Conservation (phyloP, 2,888 invertebrate species). For the Leptinotarsa juncta region DNA sequence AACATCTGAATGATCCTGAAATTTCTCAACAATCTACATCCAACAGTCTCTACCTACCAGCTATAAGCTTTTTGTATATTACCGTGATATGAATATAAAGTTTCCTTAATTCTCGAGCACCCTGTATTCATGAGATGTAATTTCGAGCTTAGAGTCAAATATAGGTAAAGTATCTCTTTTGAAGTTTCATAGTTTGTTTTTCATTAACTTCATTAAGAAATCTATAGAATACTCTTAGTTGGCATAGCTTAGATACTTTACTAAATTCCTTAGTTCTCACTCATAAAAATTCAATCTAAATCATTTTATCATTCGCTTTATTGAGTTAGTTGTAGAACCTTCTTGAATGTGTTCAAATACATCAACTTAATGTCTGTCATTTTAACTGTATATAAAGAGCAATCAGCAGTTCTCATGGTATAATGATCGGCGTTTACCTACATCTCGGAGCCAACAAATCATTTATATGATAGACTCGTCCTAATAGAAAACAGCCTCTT, state of each 20-base stretch:
- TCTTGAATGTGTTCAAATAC: conserved; percentile 5
- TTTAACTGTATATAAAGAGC: conserved; percentile 37
- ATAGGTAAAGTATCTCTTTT: too few relatives aligned
- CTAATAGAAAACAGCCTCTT: conserved; percentile 52
- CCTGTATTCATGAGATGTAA: too few relatives aligned
- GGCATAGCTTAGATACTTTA: neutral
- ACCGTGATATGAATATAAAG: too few relatives aligned
- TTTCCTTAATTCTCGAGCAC: too few relatives aligned
- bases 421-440: conserved; percentile 57
- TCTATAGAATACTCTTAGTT: too few relatives aligned
- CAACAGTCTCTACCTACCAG: too few relatives aligned
- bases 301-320: conserved; percentile 19
- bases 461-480: conserved; percentile 51
- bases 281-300: neutral
- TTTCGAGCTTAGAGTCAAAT: too few relatives aligned
- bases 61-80: too few relatives aligned
- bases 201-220: too few relatives aligned
- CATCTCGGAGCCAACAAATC: conserved; percentile 56
- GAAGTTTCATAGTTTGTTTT: too few relatives aligned
- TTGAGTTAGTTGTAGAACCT: conserved; percentile 19
- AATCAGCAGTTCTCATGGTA: conserved; percentile 51
- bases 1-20: too few relatives aligned
- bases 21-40: too few relatives aligned
- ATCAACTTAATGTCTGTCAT: conserved; percentile 31
- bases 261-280: neutral